A percentile compares a stretch with the other conserved stretches of the same genome.
Conservation (phyloP, 2,797 vertebrate genomes). For the Lagorchestes hirsutus region DNA sequence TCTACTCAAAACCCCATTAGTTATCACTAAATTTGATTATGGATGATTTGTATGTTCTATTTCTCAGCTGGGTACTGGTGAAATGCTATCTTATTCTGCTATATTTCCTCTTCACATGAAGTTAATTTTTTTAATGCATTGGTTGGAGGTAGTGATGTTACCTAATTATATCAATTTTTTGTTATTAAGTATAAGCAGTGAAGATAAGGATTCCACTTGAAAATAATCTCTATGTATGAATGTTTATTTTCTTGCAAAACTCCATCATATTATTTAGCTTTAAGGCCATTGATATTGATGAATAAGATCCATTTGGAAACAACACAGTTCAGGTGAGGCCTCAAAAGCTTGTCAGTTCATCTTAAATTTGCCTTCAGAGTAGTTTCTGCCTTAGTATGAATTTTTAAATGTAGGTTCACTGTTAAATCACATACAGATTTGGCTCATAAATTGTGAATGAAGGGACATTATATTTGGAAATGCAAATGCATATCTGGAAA, state of each 20-base stretch:
- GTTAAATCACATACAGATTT: not conserved
- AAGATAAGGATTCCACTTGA: not conserved
- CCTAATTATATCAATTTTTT: not conserved
- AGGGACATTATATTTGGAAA: slow-evolving; percentile 26
- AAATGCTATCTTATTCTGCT: not conserved
- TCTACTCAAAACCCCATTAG: not conserved
- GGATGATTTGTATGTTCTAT: not conserved
- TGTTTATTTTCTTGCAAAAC: not conserved
- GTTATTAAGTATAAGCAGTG: slow-evolving; percentile 19
- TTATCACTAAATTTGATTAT: not conserved
- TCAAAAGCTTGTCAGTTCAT: not conserved
- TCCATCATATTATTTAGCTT: not conserved
- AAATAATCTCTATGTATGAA: not conserved
- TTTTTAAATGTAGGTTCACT: slow-evolving; percentile 27
- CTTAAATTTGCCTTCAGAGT: slow-evolving; percentile 6
- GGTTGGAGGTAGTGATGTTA: not conserved
- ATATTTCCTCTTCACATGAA: not conserved
- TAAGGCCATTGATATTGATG: not conserved
- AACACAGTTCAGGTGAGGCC: not conserved
- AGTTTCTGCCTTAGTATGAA: not conserved
- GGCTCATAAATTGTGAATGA: not conserved
- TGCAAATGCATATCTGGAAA: slow-evolving; percentile 28
- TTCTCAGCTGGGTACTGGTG: not conserved
- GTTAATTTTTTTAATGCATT: not conserved
- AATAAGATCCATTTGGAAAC: not conserved